Percentiles rank a stretch among this genome's conserved stretches.
Evolutionary conservation across 2,113 vertebrate species (phyloP).

Genomic region (Petroica traversi): DNA sequence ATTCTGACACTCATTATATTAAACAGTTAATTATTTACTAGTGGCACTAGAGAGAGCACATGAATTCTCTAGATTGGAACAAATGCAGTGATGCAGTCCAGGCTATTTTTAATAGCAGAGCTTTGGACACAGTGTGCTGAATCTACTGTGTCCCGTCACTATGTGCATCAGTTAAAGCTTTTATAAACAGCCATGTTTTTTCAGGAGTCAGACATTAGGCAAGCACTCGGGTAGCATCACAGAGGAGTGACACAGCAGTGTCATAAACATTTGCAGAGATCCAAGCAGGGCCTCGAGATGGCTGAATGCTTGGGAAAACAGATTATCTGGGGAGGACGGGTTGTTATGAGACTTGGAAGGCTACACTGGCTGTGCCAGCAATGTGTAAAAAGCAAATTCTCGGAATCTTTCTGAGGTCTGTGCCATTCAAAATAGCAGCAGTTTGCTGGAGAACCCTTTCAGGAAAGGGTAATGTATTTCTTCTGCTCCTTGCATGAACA

Average conservation of each 20-base stretch:
- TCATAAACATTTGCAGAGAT: constrained; percentile 44
- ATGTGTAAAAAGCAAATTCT: constrained; percentile 2
- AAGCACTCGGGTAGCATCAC: not conserved
- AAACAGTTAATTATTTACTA: constrained; percentile 43
- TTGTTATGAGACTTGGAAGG: constrained; percentile 2
- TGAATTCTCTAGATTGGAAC: constrained; percentile 3
- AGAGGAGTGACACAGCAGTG: constrained; percentile 51
- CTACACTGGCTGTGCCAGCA: constrained; percentile 1
- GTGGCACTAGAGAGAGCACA: not conserved
- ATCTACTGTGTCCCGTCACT: not conserved
- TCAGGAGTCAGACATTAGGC: constrained; percentile 2
- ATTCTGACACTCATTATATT: constrained; percentile 15
- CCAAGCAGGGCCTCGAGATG: constrained; percentile 37
- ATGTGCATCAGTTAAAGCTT: constrained; percentile 8
- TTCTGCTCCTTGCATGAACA: not conserved
- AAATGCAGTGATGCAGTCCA: not conserved
- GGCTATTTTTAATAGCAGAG: constrained; percentile 23
- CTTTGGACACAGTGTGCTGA: constrained; percentile 23
- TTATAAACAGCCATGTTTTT: constrained; percentile 42
- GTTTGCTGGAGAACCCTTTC: not conserved
- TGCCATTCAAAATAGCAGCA: constrained; percentile 10
- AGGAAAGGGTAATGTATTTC: not conserved
- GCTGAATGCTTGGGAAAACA: constrained; percentile 74
- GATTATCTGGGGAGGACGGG: constrained; percentile 63
- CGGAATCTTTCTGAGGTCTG: not conserved